These are phyloP conservation scores for Rhea americana DNA, from an alignment of 2,113 vertebrate species.

Conservation along the genomic window DNA sequence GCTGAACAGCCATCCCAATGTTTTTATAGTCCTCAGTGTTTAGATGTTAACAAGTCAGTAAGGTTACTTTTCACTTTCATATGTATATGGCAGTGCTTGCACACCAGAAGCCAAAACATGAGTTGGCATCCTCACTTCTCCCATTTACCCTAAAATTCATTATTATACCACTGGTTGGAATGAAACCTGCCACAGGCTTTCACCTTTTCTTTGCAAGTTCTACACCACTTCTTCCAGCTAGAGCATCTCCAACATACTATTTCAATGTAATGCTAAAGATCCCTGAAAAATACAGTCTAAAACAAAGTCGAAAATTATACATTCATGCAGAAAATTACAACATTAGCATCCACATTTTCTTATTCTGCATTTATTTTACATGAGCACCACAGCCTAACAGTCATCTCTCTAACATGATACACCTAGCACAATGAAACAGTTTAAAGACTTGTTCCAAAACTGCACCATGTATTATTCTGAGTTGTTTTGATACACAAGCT, in stretches of 20 bases:
- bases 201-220: background rate
- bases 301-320: background rate
- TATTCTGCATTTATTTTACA: background rate
- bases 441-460: background rate
- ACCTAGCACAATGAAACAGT: background rate
- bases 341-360: background rate
- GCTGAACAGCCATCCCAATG: background rate
- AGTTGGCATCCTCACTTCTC: background rate
- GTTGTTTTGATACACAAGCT: background rate
- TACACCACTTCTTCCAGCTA: background rate
- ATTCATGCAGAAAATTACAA: background rate
- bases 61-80: background rate
- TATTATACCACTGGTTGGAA: background rate
- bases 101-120: background rate
- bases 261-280: background rate
- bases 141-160: background rate
- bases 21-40: background rate
- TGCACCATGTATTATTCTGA: accelerated
- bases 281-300: background rate
- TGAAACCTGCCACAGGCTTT: background rate
- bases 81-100: background rate
- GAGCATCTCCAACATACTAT: background rate
- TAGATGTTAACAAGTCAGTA: background rate
- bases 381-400: background rate
- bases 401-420: background rate